phyloP scores from a whole-genome alignment of 2,797 vertebrate species.

The Premnoplex brunnescens region DNA sequence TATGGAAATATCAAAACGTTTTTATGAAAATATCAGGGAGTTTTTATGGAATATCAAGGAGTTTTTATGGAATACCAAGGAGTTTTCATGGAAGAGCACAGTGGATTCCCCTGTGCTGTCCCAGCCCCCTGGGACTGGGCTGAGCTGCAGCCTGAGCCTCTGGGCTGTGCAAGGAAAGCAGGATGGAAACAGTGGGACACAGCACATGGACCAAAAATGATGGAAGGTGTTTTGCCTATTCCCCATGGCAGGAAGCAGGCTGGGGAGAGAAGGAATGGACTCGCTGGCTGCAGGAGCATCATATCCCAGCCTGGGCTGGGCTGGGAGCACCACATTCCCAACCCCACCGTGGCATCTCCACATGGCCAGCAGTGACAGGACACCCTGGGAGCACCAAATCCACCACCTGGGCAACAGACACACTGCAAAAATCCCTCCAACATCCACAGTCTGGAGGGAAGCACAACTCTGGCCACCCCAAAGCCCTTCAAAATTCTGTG shows the following conservation, averaged over 20 bases:
- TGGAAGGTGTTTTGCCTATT: accelerated
- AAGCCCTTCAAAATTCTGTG: not conserved
- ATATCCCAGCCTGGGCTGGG: not conserved
- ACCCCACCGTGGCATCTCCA: not conserved
- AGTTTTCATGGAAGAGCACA: accelerated
- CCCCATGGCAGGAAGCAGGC: not conserved
- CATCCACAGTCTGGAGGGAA: not conserved
- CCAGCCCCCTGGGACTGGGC: not conserved
- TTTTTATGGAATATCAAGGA: no score
- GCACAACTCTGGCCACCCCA: not conserved
- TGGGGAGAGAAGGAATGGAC: not conserved
- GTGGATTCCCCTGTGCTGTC: not conserved
- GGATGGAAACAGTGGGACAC: accelerated
- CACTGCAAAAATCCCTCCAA: not conserved
- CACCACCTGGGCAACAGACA: not conserved
- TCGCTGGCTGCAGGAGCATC: not conserved
- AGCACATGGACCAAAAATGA: accelerated
- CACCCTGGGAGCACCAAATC: not conserved
- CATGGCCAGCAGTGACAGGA: not conserved
- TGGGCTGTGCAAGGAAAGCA: not conserved
- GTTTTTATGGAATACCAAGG: not conserved
- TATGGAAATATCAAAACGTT: no score
- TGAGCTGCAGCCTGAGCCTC: not conserved
- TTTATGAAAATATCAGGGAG: no score
- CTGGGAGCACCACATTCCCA: accelerated